Evolutionary conservation across 2,888 invertebrate species (phyloP), one percentile per base, ranked within the genome.

Genomic region (Brachyptera putata): DNA sequence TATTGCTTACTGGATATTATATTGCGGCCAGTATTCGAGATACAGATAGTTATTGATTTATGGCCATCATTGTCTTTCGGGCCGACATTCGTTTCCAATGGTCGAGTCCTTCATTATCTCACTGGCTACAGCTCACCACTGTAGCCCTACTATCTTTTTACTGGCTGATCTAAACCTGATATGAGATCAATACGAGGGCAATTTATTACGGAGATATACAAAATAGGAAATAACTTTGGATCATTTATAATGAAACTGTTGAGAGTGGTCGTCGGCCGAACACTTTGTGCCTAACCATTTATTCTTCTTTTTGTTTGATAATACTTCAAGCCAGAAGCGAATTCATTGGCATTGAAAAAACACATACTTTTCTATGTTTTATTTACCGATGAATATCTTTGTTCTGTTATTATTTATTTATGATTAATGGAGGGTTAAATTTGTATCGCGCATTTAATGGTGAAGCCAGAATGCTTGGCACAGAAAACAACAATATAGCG

Each of bases 51-150:
- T n/a, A n/a, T n/a, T 37, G 39, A 24, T 50, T 50, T 50, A 50
- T 50, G 25, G 26, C 16, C n/a, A 18, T 50, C 25, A 50, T 50
- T 50, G 49, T 50, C 49, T 50, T 50, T 24, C 4, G 14, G 26
- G 16, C 49, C 16, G n/a, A n/a, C 22, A 21, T 16, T 24, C 48
- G 48, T 3, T 3, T 3, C 48, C 22, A 48, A 21, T 48, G 48
- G 11, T 14, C 21, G 14, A 16, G 16, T 50, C 49, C 25, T 50
- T 50, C 49, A 50, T 50, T 50, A 50, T 50, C 39, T 37, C 39
- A 37, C 39, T 3, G n/a, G n/a, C n/a, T 16, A 37, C n/a, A 48
- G 25, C 16, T 26, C 24, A 22, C n/a, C 48, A 21, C 48, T 24
- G 24, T n/a, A n/a, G n/a, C n/a, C n/a, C n/a, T n/a, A n/a, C n/a